These are phyloP conservation scores for Plotosus lineatus DNA, from an alignment of 2,113 vertebrate genomes.

Conservation along the genomic window DNA sequence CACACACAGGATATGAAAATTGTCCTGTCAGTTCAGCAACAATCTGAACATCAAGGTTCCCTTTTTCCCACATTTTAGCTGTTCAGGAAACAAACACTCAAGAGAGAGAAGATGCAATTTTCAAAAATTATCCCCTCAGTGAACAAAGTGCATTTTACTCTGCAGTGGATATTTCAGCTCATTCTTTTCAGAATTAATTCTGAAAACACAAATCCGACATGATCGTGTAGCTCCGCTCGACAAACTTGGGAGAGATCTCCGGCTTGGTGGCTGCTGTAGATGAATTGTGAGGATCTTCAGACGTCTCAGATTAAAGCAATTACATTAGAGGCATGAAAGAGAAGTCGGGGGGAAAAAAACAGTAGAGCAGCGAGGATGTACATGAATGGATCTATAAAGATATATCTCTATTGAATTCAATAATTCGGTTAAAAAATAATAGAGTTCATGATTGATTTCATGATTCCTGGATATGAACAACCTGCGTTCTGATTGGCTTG, in stretches of 20 bases:
- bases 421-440: too few relatives aligned
- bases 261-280: neutral
- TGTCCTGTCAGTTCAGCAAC: constrained; percentile 3
- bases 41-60: constrained; percentile 7
- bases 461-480: too few relatives aligned
- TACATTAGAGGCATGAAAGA: constrained; percentile 8
- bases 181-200: neutral
- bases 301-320: neutral
- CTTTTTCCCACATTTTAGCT: neutral
- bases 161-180: neutral
- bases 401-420: too few relatives aligned
- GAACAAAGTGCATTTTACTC: neutral
- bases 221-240: neutral
- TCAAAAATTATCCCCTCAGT: neutral
- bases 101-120: neutral
- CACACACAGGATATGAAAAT: constrained; percentile 8
- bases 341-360: neutral
- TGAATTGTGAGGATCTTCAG: neutral
- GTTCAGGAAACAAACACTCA: neutral
- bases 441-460: too few relatives aligned
- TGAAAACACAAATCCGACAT: neutral
- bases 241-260: neutral
- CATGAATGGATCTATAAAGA: too few relatives aligned
- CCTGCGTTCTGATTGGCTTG: too few relatives aligned
- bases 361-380: neutral